A percentile compares a stretch with the other conserved stretches of the same genome.
phyloP scores from a whole-genome alignment of 2,113 vertebrate genomes.

The Agapornis roseicollis region DNA sequence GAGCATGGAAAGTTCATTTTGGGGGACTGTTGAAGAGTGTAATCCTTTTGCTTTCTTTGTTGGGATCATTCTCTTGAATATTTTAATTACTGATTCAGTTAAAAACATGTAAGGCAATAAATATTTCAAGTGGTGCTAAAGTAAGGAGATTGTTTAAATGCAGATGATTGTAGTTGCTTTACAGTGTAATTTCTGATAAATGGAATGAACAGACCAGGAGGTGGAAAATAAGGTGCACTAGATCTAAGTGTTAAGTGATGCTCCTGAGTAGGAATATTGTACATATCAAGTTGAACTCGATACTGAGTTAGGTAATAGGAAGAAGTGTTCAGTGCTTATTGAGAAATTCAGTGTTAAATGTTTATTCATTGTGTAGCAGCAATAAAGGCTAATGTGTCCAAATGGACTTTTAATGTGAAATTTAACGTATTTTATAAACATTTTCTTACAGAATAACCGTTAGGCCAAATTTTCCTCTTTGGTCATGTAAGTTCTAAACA shows the following conservation, averaged over 20 bases:
- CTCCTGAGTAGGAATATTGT: background rate
- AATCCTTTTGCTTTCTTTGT: background rate
- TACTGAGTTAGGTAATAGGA: background rate
- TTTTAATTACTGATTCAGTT: constrained; percentile 33
- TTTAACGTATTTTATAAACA: background rate
- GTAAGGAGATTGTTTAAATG: background rate
- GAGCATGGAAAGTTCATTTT: background rate
- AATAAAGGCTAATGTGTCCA: background rate
- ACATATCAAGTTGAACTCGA: background rate
- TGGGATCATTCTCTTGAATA: background rate
- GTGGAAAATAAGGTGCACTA: background rate
- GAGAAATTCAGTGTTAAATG: background rate
- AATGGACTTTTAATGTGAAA: background rate
- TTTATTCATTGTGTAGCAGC: background rate
- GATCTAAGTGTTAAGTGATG: background rate
- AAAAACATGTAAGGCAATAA: background rate
- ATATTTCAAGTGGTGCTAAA: constrained; percentile 31
- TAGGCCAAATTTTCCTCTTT: background rate
- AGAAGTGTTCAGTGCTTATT: background rate
- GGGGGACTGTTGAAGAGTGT: background rate
- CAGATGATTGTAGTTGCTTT: background rate
- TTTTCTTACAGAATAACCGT: background rate
- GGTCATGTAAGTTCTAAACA: background rate
- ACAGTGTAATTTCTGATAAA: background rate
- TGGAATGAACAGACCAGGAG: background rate